Percentiles rank a stretch among this genome's conserved stretches.
Evolutionary conservation across 1,140 invertebrate species (phyloP).

Genomic region (Camponotus vicinus): DNA sequence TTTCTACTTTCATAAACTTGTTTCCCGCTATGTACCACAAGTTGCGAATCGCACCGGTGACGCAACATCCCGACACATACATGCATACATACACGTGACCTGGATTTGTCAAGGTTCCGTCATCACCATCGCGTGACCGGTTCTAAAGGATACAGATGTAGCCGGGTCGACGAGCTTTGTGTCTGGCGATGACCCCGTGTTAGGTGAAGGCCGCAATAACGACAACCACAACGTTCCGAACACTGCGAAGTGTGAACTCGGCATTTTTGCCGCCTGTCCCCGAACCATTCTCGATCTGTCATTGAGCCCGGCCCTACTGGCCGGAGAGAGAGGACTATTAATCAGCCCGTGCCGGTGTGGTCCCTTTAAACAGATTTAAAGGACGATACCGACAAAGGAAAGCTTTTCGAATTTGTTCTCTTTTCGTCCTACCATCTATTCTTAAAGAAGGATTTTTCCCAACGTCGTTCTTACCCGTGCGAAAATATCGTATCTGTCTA

Average conservation of each 20-base stretch:
- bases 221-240: constrained; percentile 54
- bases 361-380: constrained; percentile 82
- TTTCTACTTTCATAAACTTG: constrained; percentile 43
- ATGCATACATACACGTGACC: constrained; percentile 9
- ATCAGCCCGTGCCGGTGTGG: constrained; percentile 80
- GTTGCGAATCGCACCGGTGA: constrained; percentile 28
- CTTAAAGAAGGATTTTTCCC: constrained; percentile 32
- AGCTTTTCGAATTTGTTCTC: constrained; percentile 65
- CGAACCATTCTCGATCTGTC: constrained; percentile 82
- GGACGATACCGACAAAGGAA: constrained; percentile 79
- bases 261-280: constrained; percentile 79
- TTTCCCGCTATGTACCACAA: constrained; percentile 6
- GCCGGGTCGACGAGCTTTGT: constrained; percentile 57
- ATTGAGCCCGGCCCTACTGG: constrained; percentile 75
- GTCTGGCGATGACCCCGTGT: constrained; percentile 47
- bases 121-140: constrained; percentile 58
- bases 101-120: constrained; percentile 56
- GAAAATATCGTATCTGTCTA: constrained; percentile 20
- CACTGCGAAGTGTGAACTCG: constrained; percentile 76
- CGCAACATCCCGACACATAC: constrained; percentile 10
- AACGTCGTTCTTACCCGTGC: not conserved
- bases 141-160: constrained; percentile 58
- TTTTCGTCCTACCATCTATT: constrained; percentile 9
- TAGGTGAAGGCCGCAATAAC: constrained; percentile 52
- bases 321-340: constrained; percentile 77